These are phyloP conservation scores for Teleogryllus oceanicus DNA, from an alignment of 2,888 invertebrate genomes.

Conservation along the genomic window DNA sequence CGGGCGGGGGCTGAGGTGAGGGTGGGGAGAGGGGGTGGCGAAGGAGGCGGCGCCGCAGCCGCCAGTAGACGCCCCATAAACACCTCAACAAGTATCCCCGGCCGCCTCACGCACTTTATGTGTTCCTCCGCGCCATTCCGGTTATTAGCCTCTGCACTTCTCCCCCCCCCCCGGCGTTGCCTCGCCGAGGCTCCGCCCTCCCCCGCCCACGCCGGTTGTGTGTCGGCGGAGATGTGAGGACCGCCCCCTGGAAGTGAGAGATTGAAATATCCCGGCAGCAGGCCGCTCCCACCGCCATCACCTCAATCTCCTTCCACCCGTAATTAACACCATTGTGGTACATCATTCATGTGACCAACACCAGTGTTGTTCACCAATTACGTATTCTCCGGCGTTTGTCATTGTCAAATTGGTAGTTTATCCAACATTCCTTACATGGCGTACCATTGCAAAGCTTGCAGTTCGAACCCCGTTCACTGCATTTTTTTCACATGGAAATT, in stretches of 20 bases:
- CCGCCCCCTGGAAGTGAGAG: neutral
- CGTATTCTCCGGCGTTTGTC: too few species aligned
- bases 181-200: neutral
- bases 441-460: too few species aligned
- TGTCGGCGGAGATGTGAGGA: neutral
- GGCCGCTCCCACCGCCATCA: neutral
- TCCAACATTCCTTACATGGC: too few species aligned
- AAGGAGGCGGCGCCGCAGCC: neutral
- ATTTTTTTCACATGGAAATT: too few species aligned
- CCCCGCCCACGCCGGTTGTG: neutral
- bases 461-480: too few species aligned
- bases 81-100: neutral
- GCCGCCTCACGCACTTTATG: neutral
- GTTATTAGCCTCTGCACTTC: neutral
- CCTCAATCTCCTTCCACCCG: too few species aligned
- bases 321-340: too few species aligned
- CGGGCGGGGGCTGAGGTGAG: neutral
- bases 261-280: conserved; percentile 1
- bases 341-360: too few species aligned
- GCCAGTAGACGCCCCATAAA: neutral
- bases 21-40: neutral
- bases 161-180: neutral
- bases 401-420: too few species aligned
- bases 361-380: too few species aligned
- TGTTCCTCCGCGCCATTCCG: neutral